Percentiles rank a stretch among this genome's conserved stretches.
phyloP scores from a whole-genome alignment of 1,140 invertebrate genomes.

The Zaprionus taronus region DNA sequence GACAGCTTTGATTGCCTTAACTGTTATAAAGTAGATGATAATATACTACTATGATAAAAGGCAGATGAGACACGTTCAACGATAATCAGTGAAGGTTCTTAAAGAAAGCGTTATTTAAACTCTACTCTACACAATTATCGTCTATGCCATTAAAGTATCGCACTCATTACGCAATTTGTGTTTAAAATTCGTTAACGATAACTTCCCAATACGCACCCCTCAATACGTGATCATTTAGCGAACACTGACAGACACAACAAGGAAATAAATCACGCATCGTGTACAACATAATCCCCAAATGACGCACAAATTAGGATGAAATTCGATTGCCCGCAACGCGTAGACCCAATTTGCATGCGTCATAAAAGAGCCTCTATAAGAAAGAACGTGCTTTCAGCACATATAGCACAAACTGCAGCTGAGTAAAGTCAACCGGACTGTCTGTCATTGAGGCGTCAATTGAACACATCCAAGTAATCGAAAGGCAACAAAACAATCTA shows the following conservation, averaged over 20 bases:
- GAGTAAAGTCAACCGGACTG: neutral
- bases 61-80: neutral
- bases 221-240: constrained; percentile 5
- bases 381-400: constrained; percentile 57
- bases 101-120: neutral
- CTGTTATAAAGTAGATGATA: neutral
- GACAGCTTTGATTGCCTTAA: neutral
- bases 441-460: constrained; percentile 23
- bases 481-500: constrained; percentile 13
- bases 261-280: constrained; percentile 22
- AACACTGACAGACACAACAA: constrained; percentile 12
- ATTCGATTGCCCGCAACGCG: constrained; percentile 49
- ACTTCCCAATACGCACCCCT: neutral
- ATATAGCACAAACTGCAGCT: constrained; percentile 16
- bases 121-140: neutral
- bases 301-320: constrained; percentile 43
- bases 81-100: too few relatives aligned
- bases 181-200: neutral
- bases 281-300: constrained; percentile 19
- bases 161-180: neutral
- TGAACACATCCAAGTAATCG: constrained; percentile 25
- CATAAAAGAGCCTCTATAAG: constrained; percentile 29
- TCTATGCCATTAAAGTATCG: neutral
- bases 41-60: neutral
- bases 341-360: constrained; percentile 43